These are phyloP conservation scores for Anodontia alba DNA, from an alignment of 2,888 invertebrate genomes.

Conservation along the genomic window DNA sequence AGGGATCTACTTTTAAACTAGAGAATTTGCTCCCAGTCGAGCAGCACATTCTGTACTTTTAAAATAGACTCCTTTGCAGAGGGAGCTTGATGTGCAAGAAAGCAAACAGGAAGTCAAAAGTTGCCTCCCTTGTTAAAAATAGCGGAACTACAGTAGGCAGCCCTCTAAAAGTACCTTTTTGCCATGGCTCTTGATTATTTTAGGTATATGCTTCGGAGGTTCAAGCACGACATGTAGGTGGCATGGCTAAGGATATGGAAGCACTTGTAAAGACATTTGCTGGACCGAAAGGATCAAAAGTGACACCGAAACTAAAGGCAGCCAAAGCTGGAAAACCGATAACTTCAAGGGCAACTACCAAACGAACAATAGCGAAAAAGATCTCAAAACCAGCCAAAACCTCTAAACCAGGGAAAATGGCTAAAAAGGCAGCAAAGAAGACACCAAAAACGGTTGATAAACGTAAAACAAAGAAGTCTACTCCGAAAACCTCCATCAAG, in stretches of 20 bases:
- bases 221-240: constrained; percentile 9
- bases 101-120: no score
- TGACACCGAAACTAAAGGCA: not conserved
- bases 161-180: no score
- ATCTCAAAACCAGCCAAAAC: not conserved
- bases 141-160: no score
- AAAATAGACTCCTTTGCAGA: no score
- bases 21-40: no score
- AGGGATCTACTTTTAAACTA: no score
- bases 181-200: no score
- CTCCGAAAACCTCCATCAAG: not conserved
- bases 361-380: constrained; percentile 22
- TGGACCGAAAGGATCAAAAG: not conserved
- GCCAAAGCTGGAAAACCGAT: constrained; percentile 21
- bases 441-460: not conserved
- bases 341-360: constrained; percentile 14
- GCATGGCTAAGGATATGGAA: constrained; percentile 20
- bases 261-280: constrained; percentile 14
- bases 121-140: no score
- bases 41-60: no score
- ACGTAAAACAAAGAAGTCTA: not conserved
- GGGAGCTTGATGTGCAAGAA: no score
- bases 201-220: constrained; percentile 13
- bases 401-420: constrained; percentile 1
- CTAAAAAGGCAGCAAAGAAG: constrained; percentile 2